Evolutionary conservation across 2,113 vertebrate species (phyloP), one percentile per base, ranked within the genome.

Genomic region (Gymnocephalus cernua): DNA sequence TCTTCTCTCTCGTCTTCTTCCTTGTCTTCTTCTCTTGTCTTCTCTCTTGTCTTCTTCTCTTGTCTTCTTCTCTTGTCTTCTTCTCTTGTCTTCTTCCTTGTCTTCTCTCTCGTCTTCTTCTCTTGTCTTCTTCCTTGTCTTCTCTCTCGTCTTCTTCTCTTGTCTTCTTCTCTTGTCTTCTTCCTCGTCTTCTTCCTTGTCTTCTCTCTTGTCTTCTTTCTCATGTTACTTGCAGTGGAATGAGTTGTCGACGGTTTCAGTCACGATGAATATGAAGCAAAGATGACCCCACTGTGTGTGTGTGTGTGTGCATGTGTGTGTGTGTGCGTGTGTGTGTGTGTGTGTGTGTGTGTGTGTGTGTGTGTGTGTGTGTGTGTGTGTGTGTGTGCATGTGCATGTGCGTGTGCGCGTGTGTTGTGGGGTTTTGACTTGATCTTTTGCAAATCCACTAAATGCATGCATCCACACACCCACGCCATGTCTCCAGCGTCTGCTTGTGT

Each of bases 391-490:
- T 27, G 64, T 32, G 35, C 29, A 8, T 65, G 45, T 57, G 62
- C 15, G 32, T 32, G 70, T 59, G 63, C 56, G 76, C 72, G 54
- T 66, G 61, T 11, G 69, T 9, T 41, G 66, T 45, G 47, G 25
- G 80, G 67, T 56, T 77, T 58, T 67, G 32, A 79, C 68, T 80
- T 81, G 76, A 88, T 86, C 88, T 89, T 35, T 70, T 81, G 69
- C 81, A 91, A 89, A 90, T 91, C 90, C 86, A 75, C 84, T 56
- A 58, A 87, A 87, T 80, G 62, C 84, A 91, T 91, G 72, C 86
- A 64, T 79, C 71, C 82, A 77, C 90, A 91, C 86, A 87, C 64
- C 74, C 86, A 72, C 84, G 80, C 64, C 65, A 50, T 27, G 85
- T 87, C 83, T 67, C 77, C 80, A 86, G 74, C 38, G 54, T 79